phyloP scores from a whole-genome alignment of 1,140 invertebrate species.

The Heliconius hewitsoni region DNA sequence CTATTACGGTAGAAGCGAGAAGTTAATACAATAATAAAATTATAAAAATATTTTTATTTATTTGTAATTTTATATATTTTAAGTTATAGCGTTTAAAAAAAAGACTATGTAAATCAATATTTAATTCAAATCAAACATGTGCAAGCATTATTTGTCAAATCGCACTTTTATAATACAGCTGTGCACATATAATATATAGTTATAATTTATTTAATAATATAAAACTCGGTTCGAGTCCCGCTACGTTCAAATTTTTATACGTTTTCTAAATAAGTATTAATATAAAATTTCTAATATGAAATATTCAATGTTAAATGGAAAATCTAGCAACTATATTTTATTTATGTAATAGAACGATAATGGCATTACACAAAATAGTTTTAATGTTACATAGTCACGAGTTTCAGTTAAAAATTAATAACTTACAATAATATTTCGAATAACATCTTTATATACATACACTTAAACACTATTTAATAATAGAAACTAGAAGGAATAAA shows the following conservation, averaged over 20 bases:
- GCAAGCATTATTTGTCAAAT: neutral
- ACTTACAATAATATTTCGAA: constrained; percentile 36
- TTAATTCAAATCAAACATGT: no score
- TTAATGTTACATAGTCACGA: neutral
- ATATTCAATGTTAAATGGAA: neutral
- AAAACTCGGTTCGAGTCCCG: no score
- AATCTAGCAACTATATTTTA: neutral
- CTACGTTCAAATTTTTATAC: no score
- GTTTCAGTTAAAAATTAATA: neutral
- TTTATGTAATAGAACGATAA: neutral
- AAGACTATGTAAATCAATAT: no score
- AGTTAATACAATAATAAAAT: no score
- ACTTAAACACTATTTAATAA: constrained; percentile 18
- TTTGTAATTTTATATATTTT: no score
- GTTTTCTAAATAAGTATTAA: no score
- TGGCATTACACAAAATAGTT: neutral
- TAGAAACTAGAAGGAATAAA: constrained; percentile 2
- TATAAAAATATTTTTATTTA: no score
- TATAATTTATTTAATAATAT: neutral
- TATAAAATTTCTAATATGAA: no score
- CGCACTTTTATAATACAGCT: neutral
- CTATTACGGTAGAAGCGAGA: no score
- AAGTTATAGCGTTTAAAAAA: no score
- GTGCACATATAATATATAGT: neutral
- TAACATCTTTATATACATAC: constrained; percentile 29